Conservation (phyloP, 2,113 vertebrate species). For the Sebastes fasciatus region DNA sequence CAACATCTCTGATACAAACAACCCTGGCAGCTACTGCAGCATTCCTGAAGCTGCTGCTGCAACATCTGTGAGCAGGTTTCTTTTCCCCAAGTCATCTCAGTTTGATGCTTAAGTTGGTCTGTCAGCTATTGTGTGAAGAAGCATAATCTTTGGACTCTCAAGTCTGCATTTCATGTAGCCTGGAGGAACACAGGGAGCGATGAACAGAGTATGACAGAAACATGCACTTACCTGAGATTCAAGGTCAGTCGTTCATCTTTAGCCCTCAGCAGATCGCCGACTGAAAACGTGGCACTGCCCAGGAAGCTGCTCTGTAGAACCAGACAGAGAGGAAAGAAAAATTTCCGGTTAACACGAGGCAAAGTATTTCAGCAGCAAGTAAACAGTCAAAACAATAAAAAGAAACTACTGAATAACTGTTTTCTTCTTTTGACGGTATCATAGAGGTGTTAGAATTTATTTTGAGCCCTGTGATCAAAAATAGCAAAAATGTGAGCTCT, state of each 20-base stretch:
- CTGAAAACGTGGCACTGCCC: constrained; percentile 91
- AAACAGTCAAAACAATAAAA: neutral
- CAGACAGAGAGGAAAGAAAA: constrained; percentile 56
- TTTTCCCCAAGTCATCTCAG: constrained; percentile 17
- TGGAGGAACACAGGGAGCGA: neutral
- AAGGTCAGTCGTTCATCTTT: constrained; percentile 92
- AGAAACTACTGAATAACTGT: neutral
- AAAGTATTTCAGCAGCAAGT: neutral
- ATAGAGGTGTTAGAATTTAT: neutral
- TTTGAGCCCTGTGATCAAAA: constrained; percentile 12
- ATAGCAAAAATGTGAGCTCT: neutral
- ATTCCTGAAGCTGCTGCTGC: constrained; percentile 28
- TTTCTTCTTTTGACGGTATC: neutral
- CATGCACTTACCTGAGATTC: constrained; percentile 89
- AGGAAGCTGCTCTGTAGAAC: constrained; percentile 90
- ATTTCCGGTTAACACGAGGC: neutral
- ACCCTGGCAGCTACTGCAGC: constrained; percentile 39
- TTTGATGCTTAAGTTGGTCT: constrained; percentile 42
- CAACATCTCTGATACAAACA: constrained; percentile 49
- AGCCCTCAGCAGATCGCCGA: constrained; percentile 91
- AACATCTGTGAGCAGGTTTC: constrained; percentile 29
- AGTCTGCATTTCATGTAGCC: constrained; percentile 25
- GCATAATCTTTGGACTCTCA: constrained; percentile 32
- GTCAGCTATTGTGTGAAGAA: constrained; percentile 40
- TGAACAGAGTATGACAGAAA: constrained; percentile 20